These are phyloP conservation scores for Artemia sp. DNA, from an alignment of 2,888 invertebrate genomes.

Conservation along the genomic window DNA sequence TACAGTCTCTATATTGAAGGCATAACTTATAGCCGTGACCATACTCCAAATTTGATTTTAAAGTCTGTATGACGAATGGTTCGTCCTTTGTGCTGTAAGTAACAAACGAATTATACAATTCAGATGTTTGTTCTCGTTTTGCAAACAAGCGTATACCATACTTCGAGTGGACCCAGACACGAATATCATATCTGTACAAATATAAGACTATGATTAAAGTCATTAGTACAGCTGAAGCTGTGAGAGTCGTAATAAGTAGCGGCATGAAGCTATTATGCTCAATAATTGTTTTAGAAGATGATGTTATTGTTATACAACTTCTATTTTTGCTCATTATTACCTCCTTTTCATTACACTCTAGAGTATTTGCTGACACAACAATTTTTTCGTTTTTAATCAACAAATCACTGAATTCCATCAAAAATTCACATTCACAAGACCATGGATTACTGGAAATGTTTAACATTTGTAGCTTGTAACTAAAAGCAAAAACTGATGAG, in stretches of 20 bases:
- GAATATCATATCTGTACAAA: constrained; percentile 58
- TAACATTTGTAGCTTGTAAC: constrained; percentile 37
- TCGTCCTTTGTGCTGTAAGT: constrained; percentile 78
- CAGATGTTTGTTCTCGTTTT: constrained; percentile 31
- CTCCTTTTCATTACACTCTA: constrained; percentile 36
- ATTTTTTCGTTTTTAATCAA: constrained; percentile 45
- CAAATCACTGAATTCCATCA: constrained; percentile 49
- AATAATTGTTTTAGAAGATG: constrained; percentile 10
- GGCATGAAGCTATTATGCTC: constrained; percentile 43
- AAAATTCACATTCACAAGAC: constrained; percentile 66
- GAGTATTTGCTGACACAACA: constrained; percentile 42
- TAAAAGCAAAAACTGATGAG: constrained; percentile 46
- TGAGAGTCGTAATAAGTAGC: constrained; percentile 49
- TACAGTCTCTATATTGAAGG: constrained; percentile 62
- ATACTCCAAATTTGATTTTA: constrained; percentile 60
- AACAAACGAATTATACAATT: constrained; percentile 74
- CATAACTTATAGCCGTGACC: constrained; percentile 66
- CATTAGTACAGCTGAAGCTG: constrained; percentile 42
- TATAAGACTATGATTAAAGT: constrained; percentile 50
- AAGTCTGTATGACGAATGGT: constrained; percentile 63
- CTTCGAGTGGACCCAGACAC: constrained; percentile 63
- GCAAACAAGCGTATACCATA: constrained; percentile 59
- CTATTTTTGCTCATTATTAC: constrained; percentile 45
- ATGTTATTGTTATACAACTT: constrained; percentile 21
- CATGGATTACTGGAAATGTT: constrained; percentile 45